Conservation (phyloP, 2,888 invertebrate genomes). For the Prostheceraeus crozeri region DNA sequence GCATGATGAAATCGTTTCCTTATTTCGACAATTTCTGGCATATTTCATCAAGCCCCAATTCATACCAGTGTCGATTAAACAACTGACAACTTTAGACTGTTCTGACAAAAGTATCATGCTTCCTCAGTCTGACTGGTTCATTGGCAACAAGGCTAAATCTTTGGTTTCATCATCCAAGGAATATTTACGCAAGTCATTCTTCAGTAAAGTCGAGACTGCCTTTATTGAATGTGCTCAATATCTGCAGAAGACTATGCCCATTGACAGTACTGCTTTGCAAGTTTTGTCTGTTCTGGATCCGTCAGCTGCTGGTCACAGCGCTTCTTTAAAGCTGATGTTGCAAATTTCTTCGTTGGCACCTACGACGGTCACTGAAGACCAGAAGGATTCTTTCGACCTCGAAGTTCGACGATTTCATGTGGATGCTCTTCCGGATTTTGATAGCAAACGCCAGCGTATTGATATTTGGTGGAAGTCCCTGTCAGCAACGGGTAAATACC, state of each 20-base stretch:
- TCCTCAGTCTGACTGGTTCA: not conserved
- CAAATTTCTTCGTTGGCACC: not conserved
- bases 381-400: not conserved
- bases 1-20: not conserved
- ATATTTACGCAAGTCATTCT: not conserved
- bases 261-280: not conserved
- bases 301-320: slow-evolving; percentile 3
- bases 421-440: not conserved
- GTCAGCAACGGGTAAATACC: not conserved
- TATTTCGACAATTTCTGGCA: slow-evolving; percentile 9
- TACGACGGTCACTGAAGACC: not conserved
- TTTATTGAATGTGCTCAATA: not conserved
- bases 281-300: slow-evolving; percentile 5
- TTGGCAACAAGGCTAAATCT: slow-evolving; percentile 16
- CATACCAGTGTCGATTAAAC: not conserved
- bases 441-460: not conserved
- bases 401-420: slow-evolving; percentile 7
- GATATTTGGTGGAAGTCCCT: slow-evolving; percentile 12
- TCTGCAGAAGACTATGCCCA: not conserved
- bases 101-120: not conserved
- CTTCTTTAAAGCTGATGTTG: not conserved
- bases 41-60: slow-evolving; percentile 12
- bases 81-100: not conserved
- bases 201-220: not conserved
- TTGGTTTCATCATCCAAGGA: not conserved